phyloP scores from a whole-genome alignment of 2,797 vertebrate genomes.

The Catharus ustulatus region DNA sequence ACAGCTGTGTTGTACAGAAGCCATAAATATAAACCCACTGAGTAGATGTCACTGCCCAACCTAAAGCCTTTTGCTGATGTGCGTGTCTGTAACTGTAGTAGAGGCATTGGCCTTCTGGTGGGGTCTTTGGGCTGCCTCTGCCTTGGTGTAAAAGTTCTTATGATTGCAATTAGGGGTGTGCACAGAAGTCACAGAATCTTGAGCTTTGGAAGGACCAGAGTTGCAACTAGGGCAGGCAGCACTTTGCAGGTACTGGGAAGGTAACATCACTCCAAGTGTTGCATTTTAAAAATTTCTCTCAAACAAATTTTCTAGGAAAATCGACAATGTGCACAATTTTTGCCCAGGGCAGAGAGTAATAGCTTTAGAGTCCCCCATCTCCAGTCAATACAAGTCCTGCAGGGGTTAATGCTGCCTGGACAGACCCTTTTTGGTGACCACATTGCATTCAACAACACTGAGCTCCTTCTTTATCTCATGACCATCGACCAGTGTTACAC shows the following conservation, averaged over 20 bases:
- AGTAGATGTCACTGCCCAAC: neutral
- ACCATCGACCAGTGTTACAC: fast-evolving
- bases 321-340: fast-evolving
- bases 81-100: fast-evolving
- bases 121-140: neutral
- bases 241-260: neutral
- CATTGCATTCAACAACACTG: neutral
- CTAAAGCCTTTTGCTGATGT: neutral
- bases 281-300: neutral
- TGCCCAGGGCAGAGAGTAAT: neutral
- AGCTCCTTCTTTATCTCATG: neutral
- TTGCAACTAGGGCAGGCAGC: neutral
- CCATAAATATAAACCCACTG: neutral
- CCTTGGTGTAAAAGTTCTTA: neutral
- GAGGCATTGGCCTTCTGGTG: neutral
- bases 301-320: neutral
- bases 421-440: neutral
- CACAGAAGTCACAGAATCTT: fast-evolving
- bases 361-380: neutral
- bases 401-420: neutral
- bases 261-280: neutral
- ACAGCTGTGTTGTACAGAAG: neutral
- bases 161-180: neutral
- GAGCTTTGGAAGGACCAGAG: neutral
- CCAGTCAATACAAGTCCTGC: neutral